Percentiles rank a stretch among this genome's conserved stretches.
Conservation (phyloP, 2,113 vertebrate genomes). For the Speoplatyrhinus poulsoni region DNA sequence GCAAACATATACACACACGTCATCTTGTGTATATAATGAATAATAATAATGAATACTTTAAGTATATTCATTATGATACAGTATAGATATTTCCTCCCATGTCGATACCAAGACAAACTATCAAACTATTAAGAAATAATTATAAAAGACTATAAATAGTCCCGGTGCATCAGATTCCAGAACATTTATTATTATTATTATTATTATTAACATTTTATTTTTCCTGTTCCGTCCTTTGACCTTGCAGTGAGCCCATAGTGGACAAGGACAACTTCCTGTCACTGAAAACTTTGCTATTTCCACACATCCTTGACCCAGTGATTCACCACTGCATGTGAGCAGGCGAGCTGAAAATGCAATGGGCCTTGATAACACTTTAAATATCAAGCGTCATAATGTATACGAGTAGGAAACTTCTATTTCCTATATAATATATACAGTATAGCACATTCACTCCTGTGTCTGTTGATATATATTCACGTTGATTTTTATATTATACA, state of each 20-base stretch:
- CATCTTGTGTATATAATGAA: slow-evolving; percentile 25
- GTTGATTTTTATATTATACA: too few species aligned
- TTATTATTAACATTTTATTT: too few species aligned
- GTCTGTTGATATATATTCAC: too few species aligned
- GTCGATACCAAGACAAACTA: slow-evolving; percentile 13
- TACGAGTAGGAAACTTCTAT: too few species aligned
- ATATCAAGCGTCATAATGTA: neutral
- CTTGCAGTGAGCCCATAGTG: neutral
- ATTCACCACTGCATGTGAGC: neutral
- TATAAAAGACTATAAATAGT: too few species aligned
- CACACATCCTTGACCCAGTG: neutral
- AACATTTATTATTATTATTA: too few species aligned
- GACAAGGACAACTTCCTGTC: too few species aligned
- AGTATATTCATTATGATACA: too few species aligned
- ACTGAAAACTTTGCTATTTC: neutral
- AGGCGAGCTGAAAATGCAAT: neutral
- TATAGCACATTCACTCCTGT: too few species aligned
- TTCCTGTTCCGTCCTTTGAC: neutral
- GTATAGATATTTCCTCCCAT: too few species aligned
- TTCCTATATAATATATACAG: too few species aligned
- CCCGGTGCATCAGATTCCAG: too few species aligned
- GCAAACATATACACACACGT: slow-evolving; percentile 40
- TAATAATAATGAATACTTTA: slow-evolving; percentile 54
- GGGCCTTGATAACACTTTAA: neutral
- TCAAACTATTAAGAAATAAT: slow-evolving; percentile 2